Evolutionary conservation across 1,140 invertebrate genomes (phyloP), one percentile per base, ranked within the genome.

Genomic region (Cheumatopsyche charites): DNA sequence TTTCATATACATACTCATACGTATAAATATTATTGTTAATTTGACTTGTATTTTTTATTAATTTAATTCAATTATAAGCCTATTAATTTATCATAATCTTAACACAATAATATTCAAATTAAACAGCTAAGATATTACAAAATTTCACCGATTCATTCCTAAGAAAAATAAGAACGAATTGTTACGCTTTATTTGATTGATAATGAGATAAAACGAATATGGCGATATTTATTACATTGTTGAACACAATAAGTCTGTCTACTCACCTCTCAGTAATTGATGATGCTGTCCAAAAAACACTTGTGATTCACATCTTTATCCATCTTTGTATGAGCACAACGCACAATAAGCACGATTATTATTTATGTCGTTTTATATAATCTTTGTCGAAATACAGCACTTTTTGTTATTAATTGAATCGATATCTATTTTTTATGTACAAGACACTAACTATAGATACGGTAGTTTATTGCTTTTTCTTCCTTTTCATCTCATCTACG

Each of bases 391-490:
- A 52, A 15, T 2, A 19, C 47, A 19, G 19, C 15, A 52, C 47
- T 52, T 52, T 52, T 17, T 7, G 17, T 52, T 52, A 17, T 17
- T 52, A 17, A 17, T 36, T 36, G 29, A 36, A 36, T 36, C 29
- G 9, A 52, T 17, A 52, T 52, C 19, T 1, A 17, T 17, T 52
- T 52, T 7, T 17, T 52, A 9, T 17, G 47, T 52, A 0, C 15
- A 17, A 17, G 19, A 17, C 19, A 17, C 47, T 4, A 47, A 13
- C 12, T 47, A 36, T 36, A 4, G 3, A 3, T 49, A 5, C 13
- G 17, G n/a, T n/a, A n/a, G n/a, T 26, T 62, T 26, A 62, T 26
- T 25, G 11, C 58, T 62, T 62, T 62, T 62, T 62, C 58, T 62
- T 62, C 58, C 58, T 62, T 62, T 62, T 62, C 26, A 62, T 62